Evolutionary conservation across 2,888 invertebrate genomes (phyloP), one percentile per base, ranked within the genome.

Genomic region (Mellilla xanthometata): DNA sequence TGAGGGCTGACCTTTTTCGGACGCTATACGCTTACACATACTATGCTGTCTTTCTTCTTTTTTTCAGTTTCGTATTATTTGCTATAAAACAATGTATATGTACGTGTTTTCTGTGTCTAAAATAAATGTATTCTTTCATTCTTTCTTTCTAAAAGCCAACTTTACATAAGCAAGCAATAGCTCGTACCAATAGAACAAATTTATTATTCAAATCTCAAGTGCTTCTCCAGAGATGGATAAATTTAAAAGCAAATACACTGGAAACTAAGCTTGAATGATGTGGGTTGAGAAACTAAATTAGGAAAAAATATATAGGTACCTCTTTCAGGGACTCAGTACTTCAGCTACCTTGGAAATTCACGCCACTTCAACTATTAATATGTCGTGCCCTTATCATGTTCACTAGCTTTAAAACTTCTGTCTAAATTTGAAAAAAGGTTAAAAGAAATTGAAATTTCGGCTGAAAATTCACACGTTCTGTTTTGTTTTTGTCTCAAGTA

Each of bases 351-450:
- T 26, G 15, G 27, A 23, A 49, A 56, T 59, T 60, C 56, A 61
- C 39, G 41, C 39, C 60, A 54, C 44, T 43, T 34, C 56, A 57
- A 64, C 61, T 63, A 61, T 66, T 65, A 64, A 67, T 52, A 42
- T 39, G 47, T 27, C 12, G 40, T 32, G 44, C 47, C 6, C 6
- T 19, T 3, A 5, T 19, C 15, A 19, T 19, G 15, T 58, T 55
- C 49, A 50, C 53, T 52, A 48, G 56, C 62, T 62, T 62, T 60
- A 60, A 63, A 50, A 56, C 60, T 70, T 62, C 60, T 61, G 60
- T 60, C 53, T 12, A 13, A 23, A 11, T 26, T 36, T 19, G 31
- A 36, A 12, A 27, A n/a, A 24, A 19, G 15, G 15, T 19, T 19
- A 1, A 19, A 6, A 19, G 15, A 19, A 19, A 19, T 10, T 7